A percentile compares a stretch with the other conserved stretches of the same genome.
phyloP scores from a whole-genome alignment of 2,888 invertebrate species.

The Euzetes globulus region DNA sequence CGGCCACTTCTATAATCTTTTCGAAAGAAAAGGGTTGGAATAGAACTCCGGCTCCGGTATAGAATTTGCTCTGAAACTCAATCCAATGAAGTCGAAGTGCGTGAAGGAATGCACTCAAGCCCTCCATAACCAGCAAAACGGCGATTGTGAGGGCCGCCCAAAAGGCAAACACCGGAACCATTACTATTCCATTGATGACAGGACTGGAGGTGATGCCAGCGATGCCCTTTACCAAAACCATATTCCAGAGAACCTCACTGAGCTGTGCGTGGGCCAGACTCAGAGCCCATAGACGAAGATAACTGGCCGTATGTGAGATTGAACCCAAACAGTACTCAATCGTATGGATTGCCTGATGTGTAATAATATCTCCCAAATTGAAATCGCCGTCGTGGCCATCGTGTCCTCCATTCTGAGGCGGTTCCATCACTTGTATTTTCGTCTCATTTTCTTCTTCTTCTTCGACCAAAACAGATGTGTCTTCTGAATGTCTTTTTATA shows the following conservation, averaged over 20 bases:
- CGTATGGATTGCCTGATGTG: slow-evolving; percentile 93
- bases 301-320: slow-evolving; percentile 97
- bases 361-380: slow-evolving; percentile 80
- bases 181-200: slow-evolving; percentile 61
- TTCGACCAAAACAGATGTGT: slow-evolving; percentile 36
- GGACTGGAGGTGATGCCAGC: slow-evolving; percentile 60
- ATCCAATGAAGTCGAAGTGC: slow-evolving; percentile 97
- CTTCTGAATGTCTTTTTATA: slow-evolving; percentile 56
- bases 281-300: slow-evolving; percentile 96
- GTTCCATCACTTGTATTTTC: background rate
- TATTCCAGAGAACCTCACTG: slow-evolving; percentile 62
- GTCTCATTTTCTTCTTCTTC: background rate
- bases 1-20: slow-evolving; percentile 45
- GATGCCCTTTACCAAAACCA: slow-evolving; percentile 73
- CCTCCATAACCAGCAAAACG: slow-evolving; percentile 98
- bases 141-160: slow-evolving; percentile 90
- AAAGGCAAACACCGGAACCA: slow-evolving; percentile 79
- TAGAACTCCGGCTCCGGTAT: slow-evolving; percentile 76
- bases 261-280: slow-evolving; percentile 96
- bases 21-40: slow-evolving; percentile 93
- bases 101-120: slow-evolving; percentile 95
- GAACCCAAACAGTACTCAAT: slow-evolving; percentile 98
- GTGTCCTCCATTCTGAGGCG: slow-evolving; percentile 22
- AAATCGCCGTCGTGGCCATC: slow-evolving; percentile 53
- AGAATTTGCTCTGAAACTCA: slow-evolving; percentile 98